Base-by-base conservation (phyloP, 2,888 invertebrate genomes). In the Drosophila leonis region DNA sequence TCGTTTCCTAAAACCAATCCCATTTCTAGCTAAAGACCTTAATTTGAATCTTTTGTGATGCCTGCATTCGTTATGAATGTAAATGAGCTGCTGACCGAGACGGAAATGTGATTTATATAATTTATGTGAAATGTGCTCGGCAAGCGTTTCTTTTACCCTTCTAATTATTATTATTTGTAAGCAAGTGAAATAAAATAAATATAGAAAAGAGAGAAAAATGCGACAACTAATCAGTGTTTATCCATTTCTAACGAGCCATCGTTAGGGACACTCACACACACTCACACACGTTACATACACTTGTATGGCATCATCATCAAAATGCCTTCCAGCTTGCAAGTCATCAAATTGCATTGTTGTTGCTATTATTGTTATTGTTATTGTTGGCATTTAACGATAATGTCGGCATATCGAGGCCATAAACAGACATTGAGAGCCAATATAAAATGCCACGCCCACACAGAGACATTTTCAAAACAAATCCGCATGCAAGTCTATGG, bases 171-270 rank as follows among this genome's bases (percentile, higher is more conserved):
- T 65, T 44, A 64, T 51, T 82, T 68, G 35, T 49, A 15, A 4
- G 29, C 35, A 20, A 67, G 18, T 13, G n/a, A 63, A 61, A 54
- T 13, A 35, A 48, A 49, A 29, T 46, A 35, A 6, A 63, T 20
- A 52, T 37, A 42, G 59, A 52, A 49, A 29, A 41, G 68, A 4
- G 20, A 13, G 31, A n/a, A 27, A 44, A 56, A 4, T 41, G 69
- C 29, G 60, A 65, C 65, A 85, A 71, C 85, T 86, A 86, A 86
- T 86, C 90, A 90, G 80, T 83, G 83, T 77, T 86, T 88, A 86
- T 90, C 76, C 88, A 78, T 90, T 86, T 81, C 78, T 88, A 90
- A 86, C 87, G 90, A 86, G 76, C 39, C 62, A 42, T 83, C 90
- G 78, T 90, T 88, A 84, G 65, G 29, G 6, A 10, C 37, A 39